Evolutionary conservation across 2,797 vertebrate species (phyloP), one percentile per base, ranked within the genome.

Genomic region (Echeneis naucrates): DNA sequence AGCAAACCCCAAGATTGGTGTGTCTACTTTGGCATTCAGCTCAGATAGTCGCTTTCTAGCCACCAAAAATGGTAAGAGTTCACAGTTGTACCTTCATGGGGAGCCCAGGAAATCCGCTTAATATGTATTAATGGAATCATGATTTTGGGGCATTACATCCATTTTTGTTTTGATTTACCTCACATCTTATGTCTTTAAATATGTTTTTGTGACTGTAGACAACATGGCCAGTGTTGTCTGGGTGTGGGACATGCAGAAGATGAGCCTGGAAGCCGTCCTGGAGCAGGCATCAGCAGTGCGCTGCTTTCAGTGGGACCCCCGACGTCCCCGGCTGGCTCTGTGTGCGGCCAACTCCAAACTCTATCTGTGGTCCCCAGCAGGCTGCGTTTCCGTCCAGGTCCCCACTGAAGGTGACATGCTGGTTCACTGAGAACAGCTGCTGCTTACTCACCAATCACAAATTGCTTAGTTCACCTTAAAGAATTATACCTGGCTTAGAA

Each of bases 1-100:
- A 61, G 96, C 98, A 1, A 99, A 99, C 91, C 98, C 98, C 17
- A 97, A 96, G 89, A 93, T 98, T 2, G 98, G 98, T 14, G 53
- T 99, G 1, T 96, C 96, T 53, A 84, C 91, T 53, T 53, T 97
- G 91, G 96, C 96, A 1, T 99, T 99, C 87, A 99, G 98, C 81
- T 79, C 95, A 0, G 96, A 99, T 89, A 97, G 95, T 87, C 96
- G 93, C 81, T 99, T 96, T 90, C 88, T 99, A 61, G 98, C 97
- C 21, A 98, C 97, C 4, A 96, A 92, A 89, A 98, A 97, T 0
- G 98, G 98, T 98, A 63, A 84, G 74, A 63, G 37, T 52, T 44
- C 7, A 24, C 21, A 40, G 7, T n/a, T 48, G 45, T 32, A 38
- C 13, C 16, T 26, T 35, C 10, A 38, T 6, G 17, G 9, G 45